Base-by-base conservation (phyloP, 35 echinoderm and acorn worm genomes). In the Apostichopus japonicus region DNA sequence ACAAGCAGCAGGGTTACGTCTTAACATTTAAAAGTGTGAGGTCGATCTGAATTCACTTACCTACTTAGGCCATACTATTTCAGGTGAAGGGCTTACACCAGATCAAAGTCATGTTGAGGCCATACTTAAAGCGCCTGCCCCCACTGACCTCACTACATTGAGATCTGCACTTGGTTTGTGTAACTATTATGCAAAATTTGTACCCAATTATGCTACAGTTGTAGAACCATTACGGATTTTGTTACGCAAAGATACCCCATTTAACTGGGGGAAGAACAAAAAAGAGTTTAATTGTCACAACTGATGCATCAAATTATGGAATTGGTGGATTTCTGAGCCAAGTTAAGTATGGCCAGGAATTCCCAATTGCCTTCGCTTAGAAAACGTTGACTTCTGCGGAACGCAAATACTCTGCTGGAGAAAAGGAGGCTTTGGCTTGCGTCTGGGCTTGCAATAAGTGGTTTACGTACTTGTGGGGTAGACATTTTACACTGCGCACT, bases 401-500 rank as follows among this genome's bases (percentile, higher is more conserved):
- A 33, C 91, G 78, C 6, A 94, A 94, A 17, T 90, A 90, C 14
- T 90, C 93, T 15, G 65, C 56, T 11, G 56, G 88, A 71, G 77
- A 90, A 72, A 90, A 91, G 16, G 87, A 94, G 89, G 92, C 92
- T 17, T 57, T 94, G 23, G 87, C 93, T 5, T 94, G 93, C 54
- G 93, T 94, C 14, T 94, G 93, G 87, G 93, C 87, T 3, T 91
- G 88, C 33, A 65, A 94, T 13, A 91, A 84, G 17, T 94, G 93
- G 93, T 91, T 90, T 90, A 83, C 91, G 6, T 94, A 96, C 65
- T 59, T 96, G 1, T 94, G 84, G 82, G 95, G 93, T 17, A 55
- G 90, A 15, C 65, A 96, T 6, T 96, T 96, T 70, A 96, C 87
- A 53, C 72, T 96, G n/a, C 93, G 95, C 16, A 96, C 92, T 54